phyloP scores from a whole-genome alignment of 2,113 vertebrate species.

The Holacanthus passer region DNA sequence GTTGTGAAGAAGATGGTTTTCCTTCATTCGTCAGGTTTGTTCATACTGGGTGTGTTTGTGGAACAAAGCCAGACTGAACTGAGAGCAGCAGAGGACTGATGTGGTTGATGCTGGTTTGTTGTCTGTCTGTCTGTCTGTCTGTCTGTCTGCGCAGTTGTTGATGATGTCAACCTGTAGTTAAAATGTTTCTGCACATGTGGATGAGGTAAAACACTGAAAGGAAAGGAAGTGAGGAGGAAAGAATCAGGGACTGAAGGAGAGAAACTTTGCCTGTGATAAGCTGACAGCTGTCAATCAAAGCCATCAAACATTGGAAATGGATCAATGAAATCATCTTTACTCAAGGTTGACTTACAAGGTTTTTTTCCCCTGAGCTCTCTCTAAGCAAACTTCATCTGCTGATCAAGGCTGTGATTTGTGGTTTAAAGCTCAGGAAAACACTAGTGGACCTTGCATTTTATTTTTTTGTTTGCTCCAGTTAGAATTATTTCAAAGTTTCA shows the following conservation, averaged over 20 bases:
- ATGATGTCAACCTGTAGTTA: constrained; percentile 16
- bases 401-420: too few species aligned
- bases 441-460: too few species aligned
- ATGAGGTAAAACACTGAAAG: background rate
- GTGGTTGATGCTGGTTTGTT: background rate
- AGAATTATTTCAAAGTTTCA: too few species aligned
- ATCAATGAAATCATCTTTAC: too few species aligned
- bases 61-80: background rate
- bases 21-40: background rate
- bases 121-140: background rate
- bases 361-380: too few species aligned
- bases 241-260: too few species aligned
- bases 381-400: too few species aligned
- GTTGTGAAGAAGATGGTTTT: too few species aligned
- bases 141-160: background rate
- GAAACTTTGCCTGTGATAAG: background rate
- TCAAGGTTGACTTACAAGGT: too few species aligned
- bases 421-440: too few species aligned
- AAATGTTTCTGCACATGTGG: background rate
- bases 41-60: background rate
- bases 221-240: too few species aligned
- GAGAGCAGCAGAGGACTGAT: background rate
- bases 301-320: background rate
- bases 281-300: background rate
- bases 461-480: too few species aligned